Conservation (phyloP, 2,797 vertebrate species). For the Microtus agrestis region DNA sequence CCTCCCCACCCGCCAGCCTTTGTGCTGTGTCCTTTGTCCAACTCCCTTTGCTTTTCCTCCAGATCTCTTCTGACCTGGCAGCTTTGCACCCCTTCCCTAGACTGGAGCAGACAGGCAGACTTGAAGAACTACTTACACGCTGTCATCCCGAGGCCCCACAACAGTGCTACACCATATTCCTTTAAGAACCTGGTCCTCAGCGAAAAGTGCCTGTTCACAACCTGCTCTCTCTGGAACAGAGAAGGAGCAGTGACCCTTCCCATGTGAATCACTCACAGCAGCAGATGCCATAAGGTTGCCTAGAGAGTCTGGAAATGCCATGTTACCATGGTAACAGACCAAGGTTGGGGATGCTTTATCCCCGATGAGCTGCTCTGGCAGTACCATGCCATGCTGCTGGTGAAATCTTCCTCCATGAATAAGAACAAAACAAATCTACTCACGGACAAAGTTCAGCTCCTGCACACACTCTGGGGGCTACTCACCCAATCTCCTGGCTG, state of each 20-base stretch:
- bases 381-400: conserved; percentile 78
- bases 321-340: conserved; percentile 88
- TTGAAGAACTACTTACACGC: background rate
- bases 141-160: background rate
- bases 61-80: background rate
- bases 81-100: background rate
- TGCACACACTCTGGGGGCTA: conserved; percentile 60
- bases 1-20: background rate
- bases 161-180: background rate
- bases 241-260: conserved; percentile 75
- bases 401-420: conserved; percentile 81
- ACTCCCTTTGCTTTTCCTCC: background rate
- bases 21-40: background rate
- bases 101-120: background rate
- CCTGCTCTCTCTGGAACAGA: conserved; percentile 42
- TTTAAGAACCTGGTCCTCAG: conserved; percentile 17
- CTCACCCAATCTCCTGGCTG: conserved; percentile 62
- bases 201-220: conserved; percentile 10
- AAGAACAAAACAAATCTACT: conserved; percentile 57
- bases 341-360: conserved; percentile 85
- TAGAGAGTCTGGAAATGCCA: conserved; percentile 85
- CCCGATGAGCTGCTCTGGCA: conserved; percentile 80
- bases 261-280: conserved; percentile 80
- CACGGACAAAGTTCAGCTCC: conserved; percentile 55
- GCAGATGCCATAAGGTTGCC: conserved; percentile 84